Evolutionary conservation across 2,113 vertebrate genomes (phyloP), one percentile per base, ranked within the genome.

Genomic region (Myiozetetes cayanensis): DNA sequence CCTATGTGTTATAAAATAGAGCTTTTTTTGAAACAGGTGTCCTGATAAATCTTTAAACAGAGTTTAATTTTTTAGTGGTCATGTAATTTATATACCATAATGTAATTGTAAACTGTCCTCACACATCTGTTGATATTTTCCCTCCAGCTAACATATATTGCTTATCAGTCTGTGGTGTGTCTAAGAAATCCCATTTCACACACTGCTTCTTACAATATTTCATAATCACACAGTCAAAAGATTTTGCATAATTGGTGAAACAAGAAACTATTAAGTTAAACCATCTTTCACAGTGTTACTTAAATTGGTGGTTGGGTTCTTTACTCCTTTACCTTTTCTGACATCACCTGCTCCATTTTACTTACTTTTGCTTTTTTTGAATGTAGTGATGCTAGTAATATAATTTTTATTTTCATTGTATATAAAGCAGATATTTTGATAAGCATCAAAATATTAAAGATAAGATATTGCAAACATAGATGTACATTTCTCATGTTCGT

Each of bases 121-220:
- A 80, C 55, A 37, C 55, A 37, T 74, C 46, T 80, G 62, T 76
- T 75, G 71, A 83, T 33, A 76, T 83, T 93, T 96, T 80, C 4
- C 5, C 49, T 76, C 37, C 49, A 52, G 62, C 62, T 90, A 85
- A 72, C 81, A 70, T 76, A 44, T 75, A 90, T 52, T 72, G 33
- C 53, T 79, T 85, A 83, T 86, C 89, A 83, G 62, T 89, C n/a
- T 74, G 24, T 73, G 46, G 28, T 56, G 27, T 77, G 25, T 77
- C 63, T 80, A 76, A 53, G 63, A 91, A 92, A 91, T 77, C 46
- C 46, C n/a, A 71, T 94, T 94, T 96, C 73, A 84, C 52, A 83
- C 68, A 66, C 94, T 37, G n/a, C 49, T 92, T 89, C 76, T 90
- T 67, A 46, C 31, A 87, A 18, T 87, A 87, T 85, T 93, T 93